A percentile compares a stretch with the other conserved stretches of the same genome.
phyloP scores from a whole-genome alignment of 2,797 vertebrate genomes.

The Hephaestus fuliginosus region DNA sequence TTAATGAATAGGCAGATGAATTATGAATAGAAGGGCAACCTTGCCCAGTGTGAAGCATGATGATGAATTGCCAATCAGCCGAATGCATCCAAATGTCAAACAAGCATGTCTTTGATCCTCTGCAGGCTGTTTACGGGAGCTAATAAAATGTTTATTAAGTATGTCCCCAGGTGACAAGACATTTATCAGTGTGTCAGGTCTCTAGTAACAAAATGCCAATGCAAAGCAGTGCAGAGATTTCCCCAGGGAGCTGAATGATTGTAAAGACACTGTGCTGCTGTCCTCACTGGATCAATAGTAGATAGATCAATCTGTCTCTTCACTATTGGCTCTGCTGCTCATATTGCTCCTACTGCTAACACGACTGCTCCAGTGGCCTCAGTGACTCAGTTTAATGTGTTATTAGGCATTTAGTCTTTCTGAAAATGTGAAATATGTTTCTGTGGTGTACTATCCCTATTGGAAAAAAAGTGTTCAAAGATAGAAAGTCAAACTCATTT shows the following conservation, averaged over 20 bases:
- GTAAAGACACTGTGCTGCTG: constrained; percentile 23
- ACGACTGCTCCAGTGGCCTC: background rate
- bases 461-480: background rate
- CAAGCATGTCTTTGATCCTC: constrained; percentile 62
- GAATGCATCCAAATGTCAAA: constrained; percentile 70
- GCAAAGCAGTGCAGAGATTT: constrained; percentile 45
- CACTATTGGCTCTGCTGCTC: background rate
- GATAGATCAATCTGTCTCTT: background rate
- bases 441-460: background rate
- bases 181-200: constrained; percentile 62
- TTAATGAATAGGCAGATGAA: constrained; percentile 43
- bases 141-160: constrained; percentile 75
- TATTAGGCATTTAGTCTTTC: background rate
- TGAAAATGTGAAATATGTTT: background rate
- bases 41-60: constrained; percentile 34
- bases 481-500: background rate
- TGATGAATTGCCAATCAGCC: constrained; percentile 74
- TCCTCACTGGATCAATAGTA: constrained; percentile 37
- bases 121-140: constrained; percentile 42
- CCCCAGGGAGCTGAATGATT: constrained; percentile 40
- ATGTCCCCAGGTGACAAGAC: constrained; percentile 55
- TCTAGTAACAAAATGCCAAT: constrained; percentile 50
- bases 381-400: too few species aligned
- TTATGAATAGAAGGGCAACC: constrained; percentile 38
- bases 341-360: background rate